A percentile compares a stretch with the other conserved stretches of the same genome.
phyloP scores from a whole-genome alignment of 2,888 invertebrate genomes.

The Xestia ashworthii region DNA sequence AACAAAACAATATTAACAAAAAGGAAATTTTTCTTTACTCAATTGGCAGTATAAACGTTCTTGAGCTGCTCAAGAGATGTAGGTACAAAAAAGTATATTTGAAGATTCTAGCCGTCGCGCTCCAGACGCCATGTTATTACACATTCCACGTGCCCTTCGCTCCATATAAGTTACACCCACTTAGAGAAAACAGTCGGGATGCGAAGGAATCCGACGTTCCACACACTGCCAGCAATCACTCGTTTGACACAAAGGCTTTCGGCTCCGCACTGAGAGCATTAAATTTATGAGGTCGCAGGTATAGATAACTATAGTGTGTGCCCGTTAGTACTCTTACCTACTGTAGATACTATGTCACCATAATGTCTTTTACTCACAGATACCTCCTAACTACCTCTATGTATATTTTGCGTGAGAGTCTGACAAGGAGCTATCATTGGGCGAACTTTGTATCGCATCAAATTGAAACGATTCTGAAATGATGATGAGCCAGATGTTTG shows the following conservation, averaged over 20 bases:
- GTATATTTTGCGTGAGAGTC: background rate
- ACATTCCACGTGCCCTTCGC: slow-evolving; percentile 71
- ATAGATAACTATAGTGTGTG: slow-evolving; percentile 19
- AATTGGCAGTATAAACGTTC: slow-evolving; percentile 42
- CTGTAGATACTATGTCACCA: slow-evolving; percentile 1
- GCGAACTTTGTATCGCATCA: background rate
- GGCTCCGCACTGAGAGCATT: slow-evolving; percentile 40
- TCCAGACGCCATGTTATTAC: slow-evolving; percentile 69
- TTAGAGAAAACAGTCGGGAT: slow-evolving; percentile 71
- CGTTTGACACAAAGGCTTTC: slow-evolving; percentile 43
- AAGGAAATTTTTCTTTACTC: slow-evolving; percentile 39
- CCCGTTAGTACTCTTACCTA: slow-evolving; percentile 35
- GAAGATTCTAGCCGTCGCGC: slow-evolving; percentile 42
- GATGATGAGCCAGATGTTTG: background rate
- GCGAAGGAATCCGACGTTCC: slow-evolving; percentile 68
- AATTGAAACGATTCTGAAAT: background rate
- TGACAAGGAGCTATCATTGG: slow-evolving; percentile 1
- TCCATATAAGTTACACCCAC: slow-evolving; percentile 68
- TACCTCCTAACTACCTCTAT: background rate
- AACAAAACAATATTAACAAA: slow-evolving; percentile 51
- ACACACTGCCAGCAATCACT: slow-evolving; percentile 49
- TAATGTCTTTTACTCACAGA: slow-evolving; percentile 11
- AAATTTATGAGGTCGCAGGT: slow-evolving; percentile 45
- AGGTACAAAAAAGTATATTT: slow-evolving; percentile 47
- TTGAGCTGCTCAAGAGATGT: slow-evolving; percentile 21